phyloP scores from a whole-genome alignment of 2,797 vertebrate species.

The Propithecus perrieri region DNA sequence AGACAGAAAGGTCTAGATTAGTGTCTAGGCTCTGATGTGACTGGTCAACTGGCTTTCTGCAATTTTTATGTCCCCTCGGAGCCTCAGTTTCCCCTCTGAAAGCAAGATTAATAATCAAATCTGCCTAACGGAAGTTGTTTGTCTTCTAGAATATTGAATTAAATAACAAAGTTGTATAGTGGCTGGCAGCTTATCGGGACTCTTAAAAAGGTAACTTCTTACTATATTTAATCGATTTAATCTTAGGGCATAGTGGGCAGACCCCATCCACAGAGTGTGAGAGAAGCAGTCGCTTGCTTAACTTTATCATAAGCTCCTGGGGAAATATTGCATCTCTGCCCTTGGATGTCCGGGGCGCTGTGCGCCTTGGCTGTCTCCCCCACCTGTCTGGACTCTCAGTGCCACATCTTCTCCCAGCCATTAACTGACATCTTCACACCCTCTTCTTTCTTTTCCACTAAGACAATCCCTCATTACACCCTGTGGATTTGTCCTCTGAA shows the following conservation, averaged over 20 bases:
- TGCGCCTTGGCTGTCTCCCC: fast-evolving
- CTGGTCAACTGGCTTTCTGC: background rate
- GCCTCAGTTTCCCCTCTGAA: background rate
- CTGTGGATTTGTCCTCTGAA: background rate
- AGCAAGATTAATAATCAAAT: background rate
- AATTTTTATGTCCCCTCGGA: background rate
- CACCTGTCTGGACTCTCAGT: background rate
- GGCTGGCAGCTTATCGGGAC: background rate
- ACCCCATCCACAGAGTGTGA: background rate
- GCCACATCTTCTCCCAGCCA: background rate
- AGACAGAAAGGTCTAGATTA: slow-evolving; percentile 1
- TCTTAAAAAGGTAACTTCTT: background rate
- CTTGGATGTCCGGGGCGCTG: background rate
- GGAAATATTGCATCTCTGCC: background rate
- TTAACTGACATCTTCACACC: background rate
- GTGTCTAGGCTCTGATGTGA: background rate
- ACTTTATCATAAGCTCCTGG: background rate
- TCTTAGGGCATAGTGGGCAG: background rate
- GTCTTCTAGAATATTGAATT: background rate
- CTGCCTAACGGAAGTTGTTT: background rate
- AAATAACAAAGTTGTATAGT: background rate
- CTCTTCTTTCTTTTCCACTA: background rate
- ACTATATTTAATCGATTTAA: background rate
- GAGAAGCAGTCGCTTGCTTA: background rate
- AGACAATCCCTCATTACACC: background rate